Base-by-base conservation (phyloP, 2,888 invertebrate species). In the Papilio gigon region DNA sequence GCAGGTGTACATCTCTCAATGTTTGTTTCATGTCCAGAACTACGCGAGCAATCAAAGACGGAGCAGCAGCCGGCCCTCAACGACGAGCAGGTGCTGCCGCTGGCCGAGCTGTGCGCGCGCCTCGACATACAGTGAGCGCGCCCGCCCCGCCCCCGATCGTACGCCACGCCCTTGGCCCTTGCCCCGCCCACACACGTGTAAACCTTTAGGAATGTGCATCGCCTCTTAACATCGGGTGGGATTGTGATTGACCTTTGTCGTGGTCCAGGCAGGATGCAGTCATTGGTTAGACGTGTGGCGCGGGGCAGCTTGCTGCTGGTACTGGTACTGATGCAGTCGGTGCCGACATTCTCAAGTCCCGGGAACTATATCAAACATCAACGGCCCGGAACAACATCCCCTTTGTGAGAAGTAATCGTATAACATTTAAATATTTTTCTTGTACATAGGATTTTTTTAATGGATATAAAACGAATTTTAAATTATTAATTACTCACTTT, bases 31-130 rank as follows among this genome's bases (percentile, higher is more conserved):
- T 71, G 65, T 53, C 0, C 83, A 92, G 92, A 89, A 42, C 77
- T 92, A 6, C 80, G 92, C 11, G 92, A 92, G 44, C 88, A 90
- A 66, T 90, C 89, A 0, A 87, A 87, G 56, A 79, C 88, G 1
- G 89, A 90, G 68, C 87, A 86, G 73, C 90, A 89, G 74, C 89
- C 89, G 17, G 84, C 86, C 12, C 75, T 89, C 0, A 90, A 88
- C 9, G 84, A 87, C 72, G 92, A 92, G 74, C 82, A 86, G 50
- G 82, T 87, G 67, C 73, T 92, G 68, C 85, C 92, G 0, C 82
- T 92, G 0, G 76, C 76, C 0, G 84, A 88, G 67, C 82, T 91
- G 14, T 84, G 82, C 70, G 82, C 80, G 25, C 79, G 82, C 74
- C 82, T 89, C 77, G 84, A 85, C 33, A 17, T 17, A 14, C 68